A percentile compares a stretch with the other conserved stretches of the same genome.
These are phyloP conservation scores for Syngnathoides biaculeatus DNA, from an alignment of 2,113 vertebrate species.

Conservation along the genomic window DNA sequence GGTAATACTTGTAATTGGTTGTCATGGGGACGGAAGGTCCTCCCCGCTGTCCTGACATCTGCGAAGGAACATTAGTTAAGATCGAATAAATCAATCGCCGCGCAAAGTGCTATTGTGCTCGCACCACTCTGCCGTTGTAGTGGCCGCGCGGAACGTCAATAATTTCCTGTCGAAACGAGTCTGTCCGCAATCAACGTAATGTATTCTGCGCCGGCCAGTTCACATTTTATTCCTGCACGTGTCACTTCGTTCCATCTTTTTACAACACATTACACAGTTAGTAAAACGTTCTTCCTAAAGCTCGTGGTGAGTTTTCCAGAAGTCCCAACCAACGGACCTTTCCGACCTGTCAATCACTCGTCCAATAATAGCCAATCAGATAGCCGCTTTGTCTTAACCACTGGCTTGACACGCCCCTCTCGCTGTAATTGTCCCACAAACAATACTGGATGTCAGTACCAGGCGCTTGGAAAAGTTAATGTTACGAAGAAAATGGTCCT, in stretches of 20 bases:
- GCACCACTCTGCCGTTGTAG: slow-evolving; percentile 31
- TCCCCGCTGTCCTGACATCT: slow-evolving; percentile 20
- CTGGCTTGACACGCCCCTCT: no score
- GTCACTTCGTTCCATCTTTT: background rate
- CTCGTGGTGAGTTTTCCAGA: no score
- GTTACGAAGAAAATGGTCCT: no score
- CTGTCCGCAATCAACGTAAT: slow-evolving; percentile 43
- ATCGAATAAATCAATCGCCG: slow-evolving; percentile 35
- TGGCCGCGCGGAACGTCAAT: slow-evolving; percentile 36
- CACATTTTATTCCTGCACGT: slow-evolving; percentile 4
- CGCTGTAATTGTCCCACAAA: no score
- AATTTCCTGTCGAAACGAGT: slow-evolving; percentile 67
- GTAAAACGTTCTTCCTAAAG: background rate
- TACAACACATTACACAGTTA: no score
- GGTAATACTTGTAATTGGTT: slow-evolving; percentile 22
- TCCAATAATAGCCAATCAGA: no score
- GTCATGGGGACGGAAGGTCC: slow-evolving; percentile 3
- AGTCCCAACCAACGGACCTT: no score
- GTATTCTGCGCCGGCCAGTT: slow-evolving; percentile 10
- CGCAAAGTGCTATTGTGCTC: slow-evolving; percentile 28
- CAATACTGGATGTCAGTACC: no score
- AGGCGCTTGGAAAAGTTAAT: no score
- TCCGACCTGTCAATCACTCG: no score
- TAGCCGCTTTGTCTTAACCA: no score
- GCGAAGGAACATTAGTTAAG: slow-evolving; percentile 25